Evolutionary conservation across 1,140 invertebrate species (phyloP).

Genomic region (Leptinotarsa lineolata): DNA sequence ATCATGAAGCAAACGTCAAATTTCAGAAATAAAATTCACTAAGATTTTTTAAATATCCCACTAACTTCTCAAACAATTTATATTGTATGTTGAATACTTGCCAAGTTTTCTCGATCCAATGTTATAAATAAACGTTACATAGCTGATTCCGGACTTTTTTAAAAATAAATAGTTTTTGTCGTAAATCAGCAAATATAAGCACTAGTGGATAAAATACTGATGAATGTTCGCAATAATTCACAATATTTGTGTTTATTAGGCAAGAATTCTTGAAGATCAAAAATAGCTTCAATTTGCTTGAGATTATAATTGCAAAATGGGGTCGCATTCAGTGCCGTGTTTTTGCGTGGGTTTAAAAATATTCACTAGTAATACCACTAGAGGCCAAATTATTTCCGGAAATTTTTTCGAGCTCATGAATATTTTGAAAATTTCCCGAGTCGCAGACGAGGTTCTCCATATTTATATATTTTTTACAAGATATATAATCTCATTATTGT

Average conservation of each 20-base stretch:
- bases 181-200: neutral
- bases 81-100: slow-evolving; percentile 14
- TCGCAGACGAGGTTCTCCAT: too few relatives aligned
- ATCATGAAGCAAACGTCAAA: too few relatives aligned
- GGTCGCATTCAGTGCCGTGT: too few relatives aligned
- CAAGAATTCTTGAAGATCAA: neutral
- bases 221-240: too few relatives aligned
- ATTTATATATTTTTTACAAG: too few relatives aligned
- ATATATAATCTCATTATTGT: too few relatives aligned
- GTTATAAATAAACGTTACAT: slow-evolving; percentile 8
- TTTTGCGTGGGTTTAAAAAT: too few relatives aligned
- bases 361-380: too few relatives aligned
- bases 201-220: neutral
- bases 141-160: neutral
- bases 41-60: neutral
- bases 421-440: too few relatives aligned
- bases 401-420: too few relatives aligned
- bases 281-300: neutral
- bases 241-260: neutral
- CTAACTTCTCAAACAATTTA: neutral
- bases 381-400: too few relatives aligned
- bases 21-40: too few relatives aligned
- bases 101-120: neutral
- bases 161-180: neutral
- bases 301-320: neutral